Evolutionary conservation across 2,113 vertebrate species (phyloP).

Genomic region (Euleptes europaea): DNA sequence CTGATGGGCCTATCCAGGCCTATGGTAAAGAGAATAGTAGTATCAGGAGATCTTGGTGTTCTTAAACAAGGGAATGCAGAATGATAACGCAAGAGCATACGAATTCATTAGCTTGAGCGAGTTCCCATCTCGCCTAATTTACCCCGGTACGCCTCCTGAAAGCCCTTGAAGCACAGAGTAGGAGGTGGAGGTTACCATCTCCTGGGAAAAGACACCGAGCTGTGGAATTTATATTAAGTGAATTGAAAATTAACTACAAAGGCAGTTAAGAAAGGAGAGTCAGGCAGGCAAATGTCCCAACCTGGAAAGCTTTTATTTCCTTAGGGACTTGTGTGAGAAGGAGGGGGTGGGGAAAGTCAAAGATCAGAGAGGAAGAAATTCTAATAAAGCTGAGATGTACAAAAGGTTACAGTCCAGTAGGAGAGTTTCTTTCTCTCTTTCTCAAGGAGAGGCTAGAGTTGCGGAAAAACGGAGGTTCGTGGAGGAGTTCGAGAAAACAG

Average conservation of each 20-base stretch:
- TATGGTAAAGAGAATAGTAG: neutral
- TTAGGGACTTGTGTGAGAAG: neutral
- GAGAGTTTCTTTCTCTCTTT: constrained; percentile 16
- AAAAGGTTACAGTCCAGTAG: constrained; percentile 1
- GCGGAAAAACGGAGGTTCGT: too few relatives aligned
- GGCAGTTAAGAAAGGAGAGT: constrained; percentile 39
- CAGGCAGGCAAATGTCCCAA: constrained; percentile 2
- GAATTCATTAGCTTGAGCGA: constrained; percentile 55
- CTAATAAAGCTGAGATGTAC: neutral
- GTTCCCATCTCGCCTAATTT: constrained; percentile 49
- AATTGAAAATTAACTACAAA: constrained; percentile 54
- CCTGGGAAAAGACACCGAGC: neutral
- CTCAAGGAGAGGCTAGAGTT: neutral
- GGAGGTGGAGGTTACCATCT: constrained; percentile 19
- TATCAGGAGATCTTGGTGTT: neutral
- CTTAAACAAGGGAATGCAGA: constrained; percentile 2
- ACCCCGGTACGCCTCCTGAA: constrained; percentile 42
- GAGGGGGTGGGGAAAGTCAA: neutral
- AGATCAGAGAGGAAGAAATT: neutral
- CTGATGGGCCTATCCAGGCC: neutral
- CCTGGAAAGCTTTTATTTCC: constrained; percentile 33
- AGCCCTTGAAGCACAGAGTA: constrained; percentile 13
- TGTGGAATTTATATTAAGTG: constrained; percentile 9
- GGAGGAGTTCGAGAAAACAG: too few relatives aligned
- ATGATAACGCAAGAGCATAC: constrained; percentile 28